Base-by-base conservation (phyloP, 2,888 invertebrate species). In the Ichneumoninae sp. region DNA sequence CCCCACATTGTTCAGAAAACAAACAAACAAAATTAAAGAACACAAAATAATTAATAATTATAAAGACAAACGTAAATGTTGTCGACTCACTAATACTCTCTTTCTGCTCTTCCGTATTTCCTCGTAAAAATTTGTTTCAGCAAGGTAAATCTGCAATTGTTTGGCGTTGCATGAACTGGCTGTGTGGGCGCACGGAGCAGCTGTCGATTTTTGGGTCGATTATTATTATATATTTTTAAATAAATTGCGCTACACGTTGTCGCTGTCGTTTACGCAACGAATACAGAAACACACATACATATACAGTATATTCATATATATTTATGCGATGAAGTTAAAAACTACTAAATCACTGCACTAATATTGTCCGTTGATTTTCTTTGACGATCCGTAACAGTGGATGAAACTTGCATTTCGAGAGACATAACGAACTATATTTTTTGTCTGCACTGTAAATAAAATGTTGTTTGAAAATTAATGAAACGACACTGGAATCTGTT, bases 111-210 rank as follows among this genome's bases (percentile, higher is more conserved):
- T 82, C 40, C 80, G 76, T 80, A 82, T 76, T 82, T 74, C 76
- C 62, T 80, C 82, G 76, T 82, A 77, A 84, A 76, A 80, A 91
- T 92, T 92, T 91, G 86, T 93, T 93, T 92, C 93, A 93, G 93
- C 92, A 89, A 90, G 89, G 89, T 91, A 90, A 90, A 89, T 90
- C 91, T 91, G 91, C 93, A 91, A 92, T 91, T 92, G 90, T 91
- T 93, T 92, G 92, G 91, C 92, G 92, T 91, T 93, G 93, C 93
- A 93, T 93, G 93, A 91, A 89, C 91, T 91, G 89, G 91, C 88
- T 93, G 91, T 93, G 92, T 92, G 91, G 90, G 91, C 92, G 89
- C 93, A 92, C 92, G 93, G 93, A 93, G 93, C 93, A 93, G 93
- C 85, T 82, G 85, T 85, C 85, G 72, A 40, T 40, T 16, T 80